These are phyloP conservation scores for Pseudopipra pipra DNA, from an alignment of 2,113 vertebrate species.

Conservation along the genomic window DNA sequence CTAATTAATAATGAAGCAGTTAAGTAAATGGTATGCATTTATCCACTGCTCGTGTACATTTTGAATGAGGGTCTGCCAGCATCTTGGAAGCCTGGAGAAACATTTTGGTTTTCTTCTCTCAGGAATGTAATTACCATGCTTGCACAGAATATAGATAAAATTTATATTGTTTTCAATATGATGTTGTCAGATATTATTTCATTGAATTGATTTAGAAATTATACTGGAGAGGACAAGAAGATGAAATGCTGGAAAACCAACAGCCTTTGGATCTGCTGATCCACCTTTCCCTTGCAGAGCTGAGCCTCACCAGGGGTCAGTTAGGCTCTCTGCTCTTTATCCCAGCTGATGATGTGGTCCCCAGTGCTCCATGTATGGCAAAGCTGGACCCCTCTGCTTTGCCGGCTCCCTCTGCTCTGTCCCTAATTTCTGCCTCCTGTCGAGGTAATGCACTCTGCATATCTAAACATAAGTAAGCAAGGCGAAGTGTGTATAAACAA, in stretches of 20 bases:
- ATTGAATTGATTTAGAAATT: neutral
- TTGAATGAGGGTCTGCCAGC: neutral
- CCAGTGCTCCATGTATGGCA: accelerated
- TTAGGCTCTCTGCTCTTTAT: neutral
- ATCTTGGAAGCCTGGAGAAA: neutral
- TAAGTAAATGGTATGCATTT: neutral
- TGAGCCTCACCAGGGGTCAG: neutral
- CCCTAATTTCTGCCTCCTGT: neutral
- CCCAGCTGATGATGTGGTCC: neutral
- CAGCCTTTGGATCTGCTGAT: neutral
- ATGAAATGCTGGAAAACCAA: neutral
- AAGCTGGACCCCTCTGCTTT: neutral
- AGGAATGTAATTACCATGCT: neutral
- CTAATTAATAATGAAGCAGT: slow-evolving; percentile 22
- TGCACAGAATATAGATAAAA: neutral
- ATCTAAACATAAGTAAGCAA: slow-evolving; percentile 59
- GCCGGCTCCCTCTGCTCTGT: neutral
- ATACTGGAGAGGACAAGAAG: neutral
- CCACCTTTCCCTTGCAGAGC: neutral
- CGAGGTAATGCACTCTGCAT: neutral
- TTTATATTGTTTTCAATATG: neutral
- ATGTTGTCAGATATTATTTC: neutral
- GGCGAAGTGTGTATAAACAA: slow-evolving; percentile 72
- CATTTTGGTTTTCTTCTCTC: neutral
- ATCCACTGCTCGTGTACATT: neutral